Evolutionary conservation across 2,888 invertebrate genomes (phyloP).

Genomic region (Ceraclea dissimilis): DNA sequence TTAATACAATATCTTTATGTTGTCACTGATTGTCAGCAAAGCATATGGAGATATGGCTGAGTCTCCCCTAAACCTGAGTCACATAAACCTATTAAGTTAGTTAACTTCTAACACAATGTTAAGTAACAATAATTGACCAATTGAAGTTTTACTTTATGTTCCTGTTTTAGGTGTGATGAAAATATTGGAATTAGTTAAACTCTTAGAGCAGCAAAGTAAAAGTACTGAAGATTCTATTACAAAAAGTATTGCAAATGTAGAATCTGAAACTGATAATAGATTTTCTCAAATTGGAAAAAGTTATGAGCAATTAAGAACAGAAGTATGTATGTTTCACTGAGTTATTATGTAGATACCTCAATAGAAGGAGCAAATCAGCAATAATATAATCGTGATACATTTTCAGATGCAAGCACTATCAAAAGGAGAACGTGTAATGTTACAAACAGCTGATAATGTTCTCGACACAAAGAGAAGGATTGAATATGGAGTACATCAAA

Average conservation of each 20-base stretch:
- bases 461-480: constrained; percentile 75
- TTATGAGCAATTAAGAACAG: constrained; percentile 47
- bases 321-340: constrained; percentile 34
- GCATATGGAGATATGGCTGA: too few relatives aligned
- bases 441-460: constrained; percentile 78
- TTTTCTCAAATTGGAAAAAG: constrained; percentile 48
- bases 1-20: too few relatives aligned
- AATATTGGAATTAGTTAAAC: constrained; percentile 47
- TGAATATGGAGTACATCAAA: constrained; percentile 78
- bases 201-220: constrained; percentile 45
- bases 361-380: not conserved
- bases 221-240: constrained; percentile 46
- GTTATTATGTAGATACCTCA: not conserved
- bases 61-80: too few relatives aligned
- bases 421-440: constrained; percentile 69
- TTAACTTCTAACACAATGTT: too few relatives aligned
- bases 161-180: constrained; percentile 40
- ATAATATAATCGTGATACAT: not conserved
- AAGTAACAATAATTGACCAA: too few relatives aligned
- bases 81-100: too few relatives aligned
- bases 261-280: constrained; percentile 48
- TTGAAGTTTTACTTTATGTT: too few relatives aligned
- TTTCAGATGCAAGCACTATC: constrained; percentile 50
- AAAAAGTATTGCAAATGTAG: constrained; percentile 50
- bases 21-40: too few relatives aligned